Evolutionary conservation across 2,113 vertebrate genomes (phyloP).

Genomic region (Chitala chitala): DNA sequence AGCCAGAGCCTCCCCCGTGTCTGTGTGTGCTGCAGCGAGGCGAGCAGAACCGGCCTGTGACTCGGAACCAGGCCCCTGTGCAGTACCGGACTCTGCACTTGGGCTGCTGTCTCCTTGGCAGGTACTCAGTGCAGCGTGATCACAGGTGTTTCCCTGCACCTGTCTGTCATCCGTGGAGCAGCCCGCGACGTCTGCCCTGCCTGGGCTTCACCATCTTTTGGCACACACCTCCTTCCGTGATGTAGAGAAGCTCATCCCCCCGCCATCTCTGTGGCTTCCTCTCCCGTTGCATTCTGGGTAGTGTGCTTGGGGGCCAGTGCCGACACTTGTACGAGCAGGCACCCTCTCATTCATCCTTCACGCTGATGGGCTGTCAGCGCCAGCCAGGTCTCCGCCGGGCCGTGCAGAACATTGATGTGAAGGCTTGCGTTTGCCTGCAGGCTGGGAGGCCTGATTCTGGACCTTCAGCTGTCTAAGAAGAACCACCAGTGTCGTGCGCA

Average conservation of each 20-base stretch:
- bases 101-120: constrained; percentile 18
- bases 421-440: background rate
- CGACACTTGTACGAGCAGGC: background rate
- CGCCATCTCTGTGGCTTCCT: background rate
- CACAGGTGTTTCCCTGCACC: constrained; percentile 31
- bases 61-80: too few relatives aligned
- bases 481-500: too few relatives aligned
- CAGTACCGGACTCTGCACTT: too few relatives aligned
- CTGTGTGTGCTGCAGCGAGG: background rate
- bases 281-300: background rate
- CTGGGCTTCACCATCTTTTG: too few relatives aligned
- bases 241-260: background rate
- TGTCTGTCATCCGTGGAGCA: constrained; percentile 25
- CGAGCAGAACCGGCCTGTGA: too few relatives aligned
- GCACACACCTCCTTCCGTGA: background rate
- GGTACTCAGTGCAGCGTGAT: constrained; percentile 43
- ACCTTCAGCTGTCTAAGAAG: too few relatives aligned
- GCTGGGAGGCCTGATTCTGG: too few relatives aligned
- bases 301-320: background rate
- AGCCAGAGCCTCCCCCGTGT: too few relatives aligned
- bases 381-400: background rate
- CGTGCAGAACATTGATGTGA: background rate
- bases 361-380: background rate
- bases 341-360: background rate
- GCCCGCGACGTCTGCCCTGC: too few relatives aligned